phyloP scores from a whole-genome alignment of 2,113 vertebrate species.

The Rhynchopsitta pachyrhyncha region DNA sequence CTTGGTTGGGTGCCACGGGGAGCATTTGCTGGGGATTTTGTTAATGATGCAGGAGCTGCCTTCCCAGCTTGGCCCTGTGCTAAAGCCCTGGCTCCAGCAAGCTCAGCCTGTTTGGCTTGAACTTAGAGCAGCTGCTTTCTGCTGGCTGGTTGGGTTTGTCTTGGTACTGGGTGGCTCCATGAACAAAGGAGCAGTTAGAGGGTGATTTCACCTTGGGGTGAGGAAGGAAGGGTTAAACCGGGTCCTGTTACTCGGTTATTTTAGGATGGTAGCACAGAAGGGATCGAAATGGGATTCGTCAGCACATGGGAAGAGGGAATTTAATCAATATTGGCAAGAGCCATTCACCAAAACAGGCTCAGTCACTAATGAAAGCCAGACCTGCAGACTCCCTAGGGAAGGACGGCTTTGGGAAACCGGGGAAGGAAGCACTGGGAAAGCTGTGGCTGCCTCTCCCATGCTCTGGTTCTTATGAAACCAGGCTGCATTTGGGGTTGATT shows the following conservation, averaged over 20 bases:
- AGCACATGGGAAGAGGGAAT: slow-evolving; percentile 17
- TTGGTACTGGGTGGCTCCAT: slow-evolving; percentile 1
- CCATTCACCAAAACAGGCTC: slow-evolving; percentile 21
- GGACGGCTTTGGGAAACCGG: background rate
- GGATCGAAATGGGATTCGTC: background rate
- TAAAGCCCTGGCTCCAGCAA: background rate
- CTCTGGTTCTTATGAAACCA: background rate
- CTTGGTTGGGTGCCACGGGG: slow-evolving; percentile 53
- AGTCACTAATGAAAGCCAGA: slow-evolving; percentile 35
- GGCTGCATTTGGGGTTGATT: background rate
- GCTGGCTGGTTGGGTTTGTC: slow-evolving; percentile 40
- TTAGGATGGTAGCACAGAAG: background rate
- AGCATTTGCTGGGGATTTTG: slow-evolving; percentile 56
- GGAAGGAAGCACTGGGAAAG: slow-evolving; percentile 15
- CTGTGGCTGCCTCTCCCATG: background rate
- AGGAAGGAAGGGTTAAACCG: background rate
- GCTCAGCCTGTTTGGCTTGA: slow-evolving; percentile 50
- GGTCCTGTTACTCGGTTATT: background rate
- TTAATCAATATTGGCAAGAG: slow-evolving; percentile 54
- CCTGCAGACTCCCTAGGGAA: background rate
- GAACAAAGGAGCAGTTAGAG: slow-evolving; percentile 10
- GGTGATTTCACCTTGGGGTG: background rate
- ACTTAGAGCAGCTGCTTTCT: slow-evolving; percentile 61
- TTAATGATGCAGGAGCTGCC: slow-evolving; percentile 53
- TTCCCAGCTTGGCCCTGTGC: slow-evolving; percentile 27